Conservation (phyloP, 2,888 invertebrate genomes). For the Synanthedon tipuliformis region DNA sequence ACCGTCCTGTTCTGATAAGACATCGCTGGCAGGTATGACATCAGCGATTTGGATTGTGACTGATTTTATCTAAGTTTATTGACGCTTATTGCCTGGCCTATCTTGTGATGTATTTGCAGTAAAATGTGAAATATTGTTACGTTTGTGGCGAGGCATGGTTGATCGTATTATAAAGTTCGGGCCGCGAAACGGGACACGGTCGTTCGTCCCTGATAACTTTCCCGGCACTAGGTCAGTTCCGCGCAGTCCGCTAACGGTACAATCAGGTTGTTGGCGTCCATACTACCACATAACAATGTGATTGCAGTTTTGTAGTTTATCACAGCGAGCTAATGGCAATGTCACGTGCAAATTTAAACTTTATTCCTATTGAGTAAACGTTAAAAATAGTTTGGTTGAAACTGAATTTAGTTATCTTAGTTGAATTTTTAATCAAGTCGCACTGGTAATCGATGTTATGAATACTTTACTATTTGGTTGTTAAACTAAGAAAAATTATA, state of each 20-base stretch:
- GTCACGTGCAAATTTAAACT: conserved; percentile 23
- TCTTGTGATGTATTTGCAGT: neutral
- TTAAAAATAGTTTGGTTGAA: neutral
- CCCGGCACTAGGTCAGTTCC: conserved; percentile 69
- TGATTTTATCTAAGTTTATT: conserved; percentile 18
- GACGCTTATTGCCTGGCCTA: neutral
- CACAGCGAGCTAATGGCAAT: neutral
- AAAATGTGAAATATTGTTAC: neutral
- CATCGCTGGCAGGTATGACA: conserved; percentile 22
- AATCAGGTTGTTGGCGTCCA: conserved; percentile 62
- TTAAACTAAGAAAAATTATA: too few species aligned
- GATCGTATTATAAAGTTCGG: conserved; percentile 24
- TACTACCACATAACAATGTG: conserved; percentile 59
- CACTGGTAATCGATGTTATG: too few species aligned
- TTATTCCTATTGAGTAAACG: conserved; percentile 11
- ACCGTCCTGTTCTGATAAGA: conserved; percentile 24
- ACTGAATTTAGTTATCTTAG: neutral
- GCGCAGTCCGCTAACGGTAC: conserved; percentile 64
- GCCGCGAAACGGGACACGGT: conserved; percentile 47
- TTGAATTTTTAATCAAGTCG: too few species aligned
- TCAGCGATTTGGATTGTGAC: conserved; percentile 30
- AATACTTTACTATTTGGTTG: too few species aligned
- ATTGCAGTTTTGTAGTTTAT: conserved; percentile 51
- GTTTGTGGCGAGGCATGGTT: conserved; percentile 14
- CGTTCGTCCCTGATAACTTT: conserved; percentile 55